phyloP scores from a whole-genome alignment of 2,797 vertebrate species.

The Ctenopoma kingsleyae region DNA sequence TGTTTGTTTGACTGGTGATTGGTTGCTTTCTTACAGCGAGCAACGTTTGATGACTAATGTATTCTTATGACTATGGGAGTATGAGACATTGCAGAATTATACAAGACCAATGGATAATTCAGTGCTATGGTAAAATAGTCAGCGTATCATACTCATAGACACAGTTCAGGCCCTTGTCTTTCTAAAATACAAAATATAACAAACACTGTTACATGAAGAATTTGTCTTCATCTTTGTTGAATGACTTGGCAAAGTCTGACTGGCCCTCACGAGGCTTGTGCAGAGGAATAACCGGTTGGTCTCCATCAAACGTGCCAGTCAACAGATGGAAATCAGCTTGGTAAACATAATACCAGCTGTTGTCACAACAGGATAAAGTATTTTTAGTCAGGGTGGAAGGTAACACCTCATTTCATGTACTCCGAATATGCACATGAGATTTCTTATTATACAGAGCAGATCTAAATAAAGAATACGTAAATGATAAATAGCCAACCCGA shows the following conservation, averaged over 20 bases:
- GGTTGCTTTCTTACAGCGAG: conserved; percentile 66
- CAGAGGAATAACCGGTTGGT: neutral
- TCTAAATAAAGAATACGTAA: conserved; percentile 13
- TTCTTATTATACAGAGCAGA: neutral
- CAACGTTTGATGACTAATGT: conserved; percentile 12
- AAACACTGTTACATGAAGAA: neutral
- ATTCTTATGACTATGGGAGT: neutral
- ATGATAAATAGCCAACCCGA: neutral
- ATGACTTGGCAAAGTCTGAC: neutral
- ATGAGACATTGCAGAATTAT: neutral
- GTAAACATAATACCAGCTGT: conserved; percentile 52
- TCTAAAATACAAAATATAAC: neutral
- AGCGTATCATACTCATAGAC: neutral
- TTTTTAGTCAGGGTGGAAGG: conserved; percentile 8
- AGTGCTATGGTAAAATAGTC: neutral
- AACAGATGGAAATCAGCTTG: conserved; percentile 55
- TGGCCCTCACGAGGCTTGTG: neutral
- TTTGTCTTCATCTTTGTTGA: neutral
- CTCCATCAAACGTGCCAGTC: conserved; percentile 5
- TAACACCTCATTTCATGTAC: neutral
- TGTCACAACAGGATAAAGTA: conserved; percentile 41
- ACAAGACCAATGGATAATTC: neutral
- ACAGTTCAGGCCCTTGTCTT: no score
- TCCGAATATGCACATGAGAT: neutral
- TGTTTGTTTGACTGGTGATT: conserved; percentile 82